A percentile compares a stretch with the other conserved stretches of the same genome.
phyloP scores from a whole-genome alignment of 1,140 invertebrate genomes.

The Zaprionus taronus region DNA sequence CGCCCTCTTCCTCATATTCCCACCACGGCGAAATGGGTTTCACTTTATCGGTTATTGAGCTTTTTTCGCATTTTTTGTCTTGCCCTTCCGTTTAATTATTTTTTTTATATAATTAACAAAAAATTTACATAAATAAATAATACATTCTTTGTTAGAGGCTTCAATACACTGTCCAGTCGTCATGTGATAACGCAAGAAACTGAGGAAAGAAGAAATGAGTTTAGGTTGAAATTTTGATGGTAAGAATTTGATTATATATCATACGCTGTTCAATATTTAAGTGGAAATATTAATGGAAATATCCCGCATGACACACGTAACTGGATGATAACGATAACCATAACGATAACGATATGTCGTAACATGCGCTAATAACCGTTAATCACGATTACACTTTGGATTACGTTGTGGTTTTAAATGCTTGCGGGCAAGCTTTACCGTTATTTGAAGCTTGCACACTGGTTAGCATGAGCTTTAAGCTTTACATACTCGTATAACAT shows the following conservation, averaged over 20 bases:
- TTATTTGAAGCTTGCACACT: background rate
- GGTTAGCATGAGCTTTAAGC: background rate
- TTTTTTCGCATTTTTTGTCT: background rate
- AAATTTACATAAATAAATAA: background rate
- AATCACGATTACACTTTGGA: background rate
- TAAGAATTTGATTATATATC: too few species aligned
- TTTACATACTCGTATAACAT: background rate
- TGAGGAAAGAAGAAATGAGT: too few species aligned
- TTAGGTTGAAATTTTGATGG: too few species aligned
- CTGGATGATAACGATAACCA: background rate
- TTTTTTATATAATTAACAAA: background rate
- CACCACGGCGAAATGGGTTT: background rate
- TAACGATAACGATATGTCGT: background rate
- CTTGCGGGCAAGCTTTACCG: background rate
- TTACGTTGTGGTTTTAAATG: background rate
- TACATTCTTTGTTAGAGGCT: background rate
- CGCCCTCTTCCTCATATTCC: too few species aligned
- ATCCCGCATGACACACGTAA: background rate
- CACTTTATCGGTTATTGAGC: background rate
- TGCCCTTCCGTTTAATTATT: background rate
- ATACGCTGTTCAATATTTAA: too few species aligned
- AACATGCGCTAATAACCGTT: constrained; percentile 10
- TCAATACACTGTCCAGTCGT: too few species aligned
- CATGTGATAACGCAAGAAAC: too few species aligned
- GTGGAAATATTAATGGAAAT: background rate